Percentiles rank a stretch among this genome's conserved stretches.
phyloP scores from a whole-genome alignment of 2,113 vertebrate genomes.

The Sylvia atricapilla region DNA sequence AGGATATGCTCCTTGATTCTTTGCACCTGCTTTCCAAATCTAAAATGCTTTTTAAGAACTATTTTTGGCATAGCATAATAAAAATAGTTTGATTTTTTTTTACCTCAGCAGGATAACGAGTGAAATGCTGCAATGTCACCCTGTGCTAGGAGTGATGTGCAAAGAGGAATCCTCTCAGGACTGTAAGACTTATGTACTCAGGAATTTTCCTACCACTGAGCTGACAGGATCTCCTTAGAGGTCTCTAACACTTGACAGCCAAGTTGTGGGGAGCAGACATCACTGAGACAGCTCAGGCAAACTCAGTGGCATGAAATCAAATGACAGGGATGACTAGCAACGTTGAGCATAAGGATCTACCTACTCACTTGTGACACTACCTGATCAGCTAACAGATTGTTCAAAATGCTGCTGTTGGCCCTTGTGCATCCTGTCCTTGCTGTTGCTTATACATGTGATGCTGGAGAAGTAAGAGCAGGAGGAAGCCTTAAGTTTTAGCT shows the following conservation, averaged over 20 bases:
- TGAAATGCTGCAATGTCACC: background rate
- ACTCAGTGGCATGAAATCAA: background rate
- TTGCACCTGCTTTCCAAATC: background rate
- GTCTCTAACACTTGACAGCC: background rate
- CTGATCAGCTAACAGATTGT: background rate
- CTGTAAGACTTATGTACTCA: background rate
- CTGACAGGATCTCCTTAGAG: background rate
- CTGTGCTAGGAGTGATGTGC: fast-evolving
- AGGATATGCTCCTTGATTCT: background rate
- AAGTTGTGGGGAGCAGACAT: background rate
- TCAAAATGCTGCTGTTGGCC: background rate
- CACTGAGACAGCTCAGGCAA: background rate
- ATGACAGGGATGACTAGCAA: background rate
- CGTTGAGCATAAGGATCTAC: background rate
- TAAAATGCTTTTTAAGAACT: background rate
- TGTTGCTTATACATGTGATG: background rate
- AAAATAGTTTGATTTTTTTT: background rate
- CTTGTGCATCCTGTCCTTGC: background rate
- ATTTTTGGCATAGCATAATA: background rate
- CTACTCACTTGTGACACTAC: background rate
- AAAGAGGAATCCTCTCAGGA: background rate
- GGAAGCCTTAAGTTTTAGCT: background rate
- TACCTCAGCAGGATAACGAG: background rate
- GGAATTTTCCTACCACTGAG: background rate
- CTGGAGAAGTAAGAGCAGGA: background rate